These are phyloP conservation scores for Tinea semifulvella DNA, from an alignment of 2,888 invertebrate species.

Conservation along the genomic window DNA sequence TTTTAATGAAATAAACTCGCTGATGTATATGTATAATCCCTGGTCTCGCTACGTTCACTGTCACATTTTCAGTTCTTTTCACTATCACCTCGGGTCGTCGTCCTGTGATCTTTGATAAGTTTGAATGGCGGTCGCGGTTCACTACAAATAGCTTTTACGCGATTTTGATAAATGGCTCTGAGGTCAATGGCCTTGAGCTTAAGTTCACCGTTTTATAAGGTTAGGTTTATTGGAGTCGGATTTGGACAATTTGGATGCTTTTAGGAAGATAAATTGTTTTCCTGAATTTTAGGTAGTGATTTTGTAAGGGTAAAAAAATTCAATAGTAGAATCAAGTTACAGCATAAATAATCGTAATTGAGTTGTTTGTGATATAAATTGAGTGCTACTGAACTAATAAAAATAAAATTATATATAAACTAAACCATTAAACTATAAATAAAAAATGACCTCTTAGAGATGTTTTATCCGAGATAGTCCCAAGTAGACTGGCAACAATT, in stretches of 20 bases:
- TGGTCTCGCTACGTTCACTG: background rate
- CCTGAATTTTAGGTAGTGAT: background rate
- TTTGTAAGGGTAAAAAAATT: background rate
- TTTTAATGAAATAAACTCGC: too few relatives aligned
- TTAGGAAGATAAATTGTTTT: background rate
- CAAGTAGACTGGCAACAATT: too few relatives aligned
- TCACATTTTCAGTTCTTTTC: conserved; percentile 5
- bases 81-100: conserved; percentile 10
- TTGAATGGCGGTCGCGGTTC: conserved; percentile 13
- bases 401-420: too few relatives aligned
- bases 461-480: too few relatives aligned
- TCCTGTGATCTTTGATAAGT: conserved; percentile 9
- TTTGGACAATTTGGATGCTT: background rate
- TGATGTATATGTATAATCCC: too few relatives aligned
- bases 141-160: conserved; percentile 10
- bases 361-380: too few relatives aligned
- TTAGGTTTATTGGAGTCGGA: conserved; percentile 3
- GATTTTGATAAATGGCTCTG: conserved; percentile 11
- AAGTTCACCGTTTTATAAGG: conserved; percentile 2
- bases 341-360: too few relatives aligned
- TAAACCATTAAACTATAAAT: too few relatives aligned
- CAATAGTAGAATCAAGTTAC: background rate
- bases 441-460: too few relatives aligned
- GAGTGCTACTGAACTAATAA: too few relatives aligned
- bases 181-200: conserved; percentile 2